Evolutionary conservation across 2,113 vertebrate genomes (phyloP).

Genomic region (Glareola pratincola): DNA sequence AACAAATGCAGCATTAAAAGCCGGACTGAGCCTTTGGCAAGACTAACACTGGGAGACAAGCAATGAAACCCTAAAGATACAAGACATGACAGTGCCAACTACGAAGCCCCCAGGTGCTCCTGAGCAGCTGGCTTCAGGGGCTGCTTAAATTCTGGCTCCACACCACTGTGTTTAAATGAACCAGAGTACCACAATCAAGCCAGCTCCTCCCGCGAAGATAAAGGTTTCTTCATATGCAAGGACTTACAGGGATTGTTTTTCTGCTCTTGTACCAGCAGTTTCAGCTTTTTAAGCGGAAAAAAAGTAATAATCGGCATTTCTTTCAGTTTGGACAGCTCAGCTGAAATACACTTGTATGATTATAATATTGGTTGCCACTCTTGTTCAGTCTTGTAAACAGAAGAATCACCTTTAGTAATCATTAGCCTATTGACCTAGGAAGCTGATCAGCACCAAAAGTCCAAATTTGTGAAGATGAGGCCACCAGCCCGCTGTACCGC

Average conservation of each 20-base stretch:
- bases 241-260: not conserved
- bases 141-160: not conserved
- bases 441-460: not conserved
- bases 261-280: not conserved
- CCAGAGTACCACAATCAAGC: not conserved
- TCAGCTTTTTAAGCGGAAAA: not conserved
- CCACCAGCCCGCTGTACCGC: not conserved
- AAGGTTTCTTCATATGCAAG: not conserved
- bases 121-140: not conserved
- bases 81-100: not conserved
- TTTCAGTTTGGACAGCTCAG: not conserved
- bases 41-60: not conserved
- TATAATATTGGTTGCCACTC: not conserved
- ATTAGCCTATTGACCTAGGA: not conserved
- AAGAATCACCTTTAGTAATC: not conserved
- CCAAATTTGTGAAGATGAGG: not conserved
- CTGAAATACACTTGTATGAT: not conserved
- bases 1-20: not conserved
- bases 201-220: not conserved
- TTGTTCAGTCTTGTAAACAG: not conserved
- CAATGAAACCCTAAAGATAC: not conserved
- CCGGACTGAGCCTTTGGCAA: not conserved
- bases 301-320: not conserved
- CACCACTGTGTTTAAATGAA: not conserved
- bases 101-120: not conserved